Evolutionary conservation across 2,888 invertebrate species (phyloP).

Genomic region (Dicranocentrus wangi): DNA sequence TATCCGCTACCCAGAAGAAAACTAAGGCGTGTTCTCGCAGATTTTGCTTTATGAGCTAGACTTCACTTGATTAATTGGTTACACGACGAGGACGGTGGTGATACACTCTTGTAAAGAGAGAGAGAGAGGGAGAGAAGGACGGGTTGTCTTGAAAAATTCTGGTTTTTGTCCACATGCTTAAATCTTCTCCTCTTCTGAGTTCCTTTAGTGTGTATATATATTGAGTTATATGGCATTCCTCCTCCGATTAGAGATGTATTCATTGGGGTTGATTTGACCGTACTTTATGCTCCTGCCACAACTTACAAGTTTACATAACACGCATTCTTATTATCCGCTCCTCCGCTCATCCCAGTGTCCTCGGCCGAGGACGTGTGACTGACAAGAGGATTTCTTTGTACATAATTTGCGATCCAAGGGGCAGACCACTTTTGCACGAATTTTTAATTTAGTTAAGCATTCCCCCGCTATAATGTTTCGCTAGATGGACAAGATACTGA

Average conservation of each 20-base stretch:
- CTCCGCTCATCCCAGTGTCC: too few relatives aligned
- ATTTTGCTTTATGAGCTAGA: slow-evolving; percentile 27
- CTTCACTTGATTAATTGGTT: slow-evolving; percentile 58
- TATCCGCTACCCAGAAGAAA: slow-evolving; percentile 52
- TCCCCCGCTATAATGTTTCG: slow-evolving; percentile 12
- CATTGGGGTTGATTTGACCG: slow-evolving; percentile 32
- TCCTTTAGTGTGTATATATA: too few relatives aligned
- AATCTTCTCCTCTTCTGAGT: too few relatives aligned
- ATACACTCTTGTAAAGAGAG: too few relatives aligned
- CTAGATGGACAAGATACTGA: slow-evolving; percentile 44
- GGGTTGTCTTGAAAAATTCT: slow-evolving; percentile 43
- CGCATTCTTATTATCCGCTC: too few relatives aligned
- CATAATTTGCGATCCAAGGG: slow-evolving; percentile 60
- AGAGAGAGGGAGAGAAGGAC: too few relatives aligned
- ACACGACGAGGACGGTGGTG: background rate
- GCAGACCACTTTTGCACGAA: slow-evolving; percentile 58
- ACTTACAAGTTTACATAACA: background rate
- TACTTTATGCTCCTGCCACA: slow-evolving; percentile 20
- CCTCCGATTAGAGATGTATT: slow-evolving; percentile 28
- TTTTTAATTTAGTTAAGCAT: slow-evolving; percentile 53
- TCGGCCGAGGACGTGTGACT: too few relatives aligned
- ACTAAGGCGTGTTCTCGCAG: slow-evolving; percentile 40
- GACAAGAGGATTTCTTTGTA: background rate
- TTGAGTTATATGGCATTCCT: slow-evolving; percentile 36
- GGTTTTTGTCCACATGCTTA: slow-evolving; percentile 30